Percentiles rank a stretch among this genome's conserved stretches.
phyloP scores from a whole-genome alignment of 2,113 vertebrate genomes.

The Myiozetetes cayanensis region DNA sequence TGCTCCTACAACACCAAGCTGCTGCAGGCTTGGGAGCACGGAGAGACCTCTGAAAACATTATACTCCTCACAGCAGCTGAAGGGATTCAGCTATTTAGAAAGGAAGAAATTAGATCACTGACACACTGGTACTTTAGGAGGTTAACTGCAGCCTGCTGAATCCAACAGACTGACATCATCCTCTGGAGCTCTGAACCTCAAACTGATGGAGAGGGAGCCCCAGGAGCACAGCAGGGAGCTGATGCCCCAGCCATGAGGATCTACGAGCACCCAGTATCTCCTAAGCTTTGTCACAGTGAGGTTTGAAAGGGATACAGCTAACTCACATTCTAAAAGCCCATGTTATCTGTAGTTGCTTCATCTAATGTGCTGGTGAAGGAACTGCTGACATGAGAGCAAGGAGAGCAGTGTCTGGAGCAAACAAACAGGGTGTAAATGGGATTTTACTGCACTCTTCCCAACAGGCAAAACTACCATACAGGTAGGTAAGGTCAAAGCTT shows the following conservation, averaged over 20 bases:
- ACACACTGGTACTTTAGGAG: background rate
- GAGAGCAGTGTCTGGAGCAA: background rate
- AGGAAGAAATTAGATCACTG: background rate
- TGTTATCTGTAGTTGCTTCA: background rate
- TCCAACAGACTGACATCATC: background rate
- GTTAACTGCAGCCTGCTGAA: background rate
- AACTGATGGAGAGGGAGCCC: background rate
- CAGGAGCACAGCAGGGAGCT: background rate
- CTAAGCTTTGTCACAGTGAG: background rate
- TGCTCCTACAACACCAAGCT: background rate
- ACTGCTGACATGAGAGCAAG: background rate
- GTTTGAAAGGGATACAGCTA: background rate
- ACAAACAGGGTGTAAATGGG: background rate
- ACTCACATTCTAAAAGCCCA: background rate
- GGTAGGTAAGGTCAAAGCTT: background rate
- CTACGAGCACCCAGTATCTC: background rate
- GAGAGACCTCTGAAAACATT: background rate
- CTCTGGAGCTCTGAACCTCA: background rate
- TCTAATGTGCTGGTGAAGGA: background rate
- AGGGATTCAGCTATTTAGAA: background rate
- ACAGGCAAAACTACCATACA: background rate
- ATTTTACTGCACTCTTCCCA: background rate
- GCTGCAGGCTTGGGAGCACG: background rate
- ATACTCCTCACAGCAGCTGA: background rate
- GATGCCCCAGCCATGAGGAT: background rate